Base-by-base conservation (phyloP, 2,113 vertebrate genomes). In the Lagopus muta region DNA sequence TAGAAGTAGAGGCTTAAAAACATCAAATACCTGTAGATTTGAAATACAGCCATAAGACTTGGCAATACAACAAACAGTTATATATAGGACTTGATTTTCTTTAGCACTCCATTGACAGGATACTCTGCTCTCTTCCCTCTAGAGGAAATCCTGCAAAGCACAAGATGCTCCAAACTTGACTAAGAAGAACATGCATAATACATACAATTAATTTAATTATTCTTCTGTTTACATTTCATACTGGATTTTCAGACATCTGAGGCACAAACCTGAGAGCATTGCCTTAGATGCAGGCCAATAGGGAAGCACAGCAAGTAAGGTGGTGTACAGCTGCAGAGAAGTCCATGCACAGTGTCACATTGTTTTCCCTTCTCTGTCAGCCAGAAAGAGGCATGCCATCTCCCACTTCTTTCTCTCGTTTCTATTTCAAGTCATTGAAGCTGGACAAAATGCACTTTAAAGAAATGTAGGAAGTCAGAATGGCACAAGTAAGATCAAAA, bases 1-100 rank as follows among this genome's bases (percentile, higher is more conserved):
- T 43, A 69, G 11, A 50, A 86, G 82, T 4, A 11, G 70, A 81
- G 40, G 22, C n/a, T 86, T 94, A 81, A 91, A 92, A 75, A 15
- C 24, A 69, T 64, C 65, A 88, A 80, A 47, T 81, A 65, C 83
- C 34, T 64, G 74, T 71, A 43, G 10, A 64, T 60, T 80, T 82
- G 15, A 92, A 88, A 86, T 66, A 55, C 90, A 93, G 72, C 57
- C 8, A 0, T 71, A 77, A 91, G 60, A 81, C 20, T 45, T 81
- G 84, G 72, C 55, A 89, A 50, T 42, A 36, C 22, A 79, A 52
- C 38, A 67, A 69, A 55, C 11, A 40, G 25, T 60, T 69, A 10
- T 30, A 32, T 21, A 48, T 6, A 12, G 52, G 38, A 89, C 50
- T 75, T 62, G 38, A 60, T 67, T 88, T 80, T 82, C 32, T 57